Evolutionary conservation across 2,797 vertebrate genomes (phyloP).

Genomic region (Gallinago solitaria): DNA sequence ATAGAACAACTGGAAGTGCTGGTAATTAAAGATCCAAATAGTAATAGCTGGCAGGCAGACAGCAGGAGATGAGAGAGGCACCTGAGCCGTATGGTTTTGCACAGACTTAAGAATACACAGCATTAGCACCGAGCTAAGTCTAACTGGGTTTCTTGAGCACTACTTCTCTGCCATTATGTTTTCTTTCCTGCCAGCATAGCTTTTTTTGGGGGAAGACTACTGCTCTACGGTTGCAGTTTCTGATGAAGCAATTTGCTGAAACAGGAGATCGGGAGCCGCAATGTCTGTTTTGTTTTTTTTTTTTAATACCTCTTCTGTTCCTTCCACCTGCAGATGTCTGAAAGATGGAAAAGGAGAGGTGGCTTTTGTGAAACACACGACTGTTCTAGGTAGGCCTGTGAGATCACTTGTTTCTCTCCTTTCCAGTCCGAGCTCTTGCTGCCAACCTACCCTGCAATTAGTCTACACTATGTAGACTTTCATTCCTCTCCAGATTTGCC

Average conservation of each 20-base stretch:
- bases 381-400: conserved; percentile 80
- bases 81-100: background rate
- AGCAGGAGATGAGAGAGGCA: background rate
- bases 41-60: background rate
- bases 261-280: background rate
- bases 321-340: conserved; percentile 84
- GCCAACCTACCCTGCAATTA: background rate
- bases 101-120: background rate
- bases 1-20: background rate
- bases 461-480: background rate
- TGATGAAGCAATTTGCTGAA: background rate
- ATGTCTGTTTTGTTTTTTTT: background rate
- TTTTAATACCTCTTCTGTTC: background rate
- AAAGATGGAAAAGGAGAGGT: conserved; percentile 83
- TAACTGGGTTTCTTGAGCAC: background rate
- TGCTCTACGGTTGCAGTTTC: background rate
- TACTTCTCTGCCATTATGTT: background rate
- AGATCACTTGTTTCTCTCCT: background rate
- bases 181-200: background rate
- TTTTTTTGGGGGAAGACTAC: background rate
- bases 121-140: background rate
- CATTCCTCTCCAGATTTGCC: background rate
- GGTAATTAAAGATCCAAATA: background rate
- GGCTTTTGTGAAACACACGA: conserved; percentile 89
- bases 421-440: background rate